A percentile compares a stretch with the other conserved stretches of the same genome.
These are phyloP conservation scores for Acanthosepion lycidas DNA, from an alignment of 2,888 invertebrate genomes.

Conservation along the genomic window DNA sequence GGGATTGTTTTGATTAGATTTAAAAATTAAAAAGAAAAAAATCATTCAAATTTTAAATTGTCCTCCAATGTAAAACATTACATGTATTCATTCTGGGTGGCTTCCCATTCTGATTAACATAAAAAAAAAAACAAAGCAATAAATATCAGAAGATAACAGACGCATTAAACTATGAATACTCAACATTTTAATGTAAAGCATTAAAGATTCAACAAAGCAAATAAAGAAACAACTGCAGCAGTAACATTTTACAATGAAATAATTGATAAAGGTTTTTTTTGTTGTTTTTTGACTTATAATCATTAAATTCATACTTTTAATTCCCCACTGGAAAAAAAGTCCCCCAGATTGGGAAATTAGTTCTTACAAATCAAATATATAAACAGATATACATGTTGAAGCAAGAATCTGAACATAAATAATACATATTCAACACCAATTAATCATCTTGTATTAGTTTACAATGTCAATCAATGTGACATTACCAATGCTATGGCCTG, in stretches of 20 bases:
- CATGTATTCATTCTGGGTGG: neutral
- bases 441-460: neutral
- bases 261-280: neutral
- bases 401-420: constrained; percentile 15
- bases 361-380: neutral
- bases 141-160: neutral
- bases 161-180: constrained; percentile 23
- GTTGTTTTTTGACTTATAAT: neutral
- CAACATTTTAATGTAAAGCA: constrained; percentile 39
- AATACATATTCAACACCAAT: neutral
- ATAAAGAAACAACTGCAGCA: constrained; percentile 43
- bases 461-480: constrained; percentile 8
- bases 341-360: neutral
- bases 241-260: constrained; percentile 14
- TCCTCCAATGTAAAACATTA: neutral
- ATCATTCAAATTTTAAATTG: neutral
- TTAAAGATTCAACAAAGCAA: constrained; percentile 40
- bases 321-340: neutral
- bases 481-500: neutral
- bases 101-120: neutral
- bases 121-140: neutral
- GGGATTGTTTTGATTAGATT: neutral
- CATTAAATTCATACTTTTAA: neutral
- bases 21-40: neutral
- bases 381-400: neutral